Evolutionary conservation across 2,797 vertebrate species (phyloP), one percentile per base, ranked within the genome.

Genomic region (Premnoplex brunnescens): DNA sequence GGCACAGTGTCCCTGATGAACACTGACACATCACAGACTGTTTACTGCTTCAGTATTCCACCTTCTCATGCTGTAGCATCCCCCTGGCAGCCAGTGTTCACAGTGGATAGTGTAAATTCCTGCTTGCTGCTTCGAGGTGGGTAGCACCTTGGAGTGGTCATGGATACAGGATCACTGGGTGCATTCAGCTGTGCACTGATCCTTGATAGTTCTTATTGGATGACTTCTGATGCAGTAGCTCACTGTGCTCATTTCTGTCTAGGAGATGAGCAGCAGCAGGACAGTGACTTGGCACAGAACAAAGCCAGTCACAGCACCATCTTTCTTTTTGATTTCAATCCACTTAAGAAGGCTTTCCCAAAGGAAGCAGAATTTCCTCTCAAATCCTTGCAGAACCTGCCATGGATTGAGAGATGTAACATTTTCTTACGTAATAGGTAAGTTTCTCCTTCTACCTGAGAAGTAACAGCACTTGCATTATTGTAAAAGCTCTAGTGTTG

Each of bases 71-170:
- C 15, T 32, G 83, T 95, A 37, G 92, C 30, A 8, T 59, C 27
- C 6, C 89, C 96, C 75, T 98, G 98, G 98, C 95, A 97, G 79
- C 98, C 98, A 0, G 77, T 98, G 59, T 98, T 98, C 64, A 43
- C 43, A 0, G 48, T 98, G 83, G 95, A 98, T 34, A 34, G 19
- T 37, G 76, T 73, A 19, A 96, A 90, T 23, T 85, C 90, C 2
- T 96, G 52, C 64, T 91, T 98, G 88, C 91, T 98, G 39, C 95
- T 98, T 74, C 93, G 72, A 92, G 98, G 98, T 98, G 67, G 46
- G 84, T 85, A 39, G 7, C 51, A 43, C 46, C 28, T 63, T 32
- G 36, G 16, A 28, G 4, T 64, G 60, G 3, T 28, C 59, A 30
- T 8, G 11, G 39, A 14, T 41, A 12, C 17, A 6, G 8, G 59